Base-by-base conservation (phyloP, 1,140 invertebrate genomes). In the Cydia pomonella region DNA sequence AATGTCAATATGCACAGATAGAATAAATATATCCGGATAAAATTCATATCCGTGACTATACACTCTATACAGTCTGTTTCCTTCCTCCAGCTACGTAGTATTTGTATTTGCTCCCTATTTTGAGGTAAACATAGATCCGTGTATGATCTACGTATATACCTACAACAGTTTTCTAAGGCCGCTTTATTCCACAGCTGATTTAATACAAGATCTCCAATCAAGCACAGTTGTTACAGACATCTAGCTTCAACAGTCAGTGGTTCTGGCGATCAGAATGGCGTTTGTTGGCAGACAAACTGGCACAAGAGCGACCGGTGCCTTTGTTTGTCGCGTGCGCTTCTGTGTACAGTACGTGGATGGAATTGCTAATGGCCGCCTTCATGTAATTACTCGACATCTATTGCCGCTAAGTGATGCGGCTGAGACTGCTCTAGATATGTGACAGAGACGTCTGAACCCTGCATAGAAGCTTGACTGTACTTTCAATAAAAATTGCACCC, bases 241-340 rank as follows among this genome's bases (percentile, higher is more conserved):
- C 41, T 44, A 44, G 41, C 3, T 44, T 2, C 12, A 12, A 13
- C 21, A 23, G 12, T 10, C 6, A 3, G 5, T 59, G 9, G 21
- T 59, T 23, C 6, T 59, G 1, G 53, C 21, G 16, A 59, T 23
- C 4, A 21, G 53, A 21, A 23, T 21, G n/a, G 7, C 18, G 53
- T 21, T 23, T 74, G 73, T 21, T 66, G 73, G 62, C 44, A 21
- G 38, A 69, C 73, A 69, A 75, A 75, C 73, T 75, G 63, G 73
- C 44, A 75, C 73, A 75, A 75, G 63, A 64, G 25, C 73, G 63
- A 69, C 63, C 23, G 73, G 73, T 73, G 50, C 53, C 53, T 59
- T 59, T 23, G 53, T 59, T 59, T 59, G 53, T 59, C 53, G 53
- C 53, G 53, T 59, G 53, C 50, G 53, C 50, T 47, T 47, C 47